phyloP scores from a whole-genome alignment of 2,888 invertebrate species.

The Bellardia pandia region DNA sequence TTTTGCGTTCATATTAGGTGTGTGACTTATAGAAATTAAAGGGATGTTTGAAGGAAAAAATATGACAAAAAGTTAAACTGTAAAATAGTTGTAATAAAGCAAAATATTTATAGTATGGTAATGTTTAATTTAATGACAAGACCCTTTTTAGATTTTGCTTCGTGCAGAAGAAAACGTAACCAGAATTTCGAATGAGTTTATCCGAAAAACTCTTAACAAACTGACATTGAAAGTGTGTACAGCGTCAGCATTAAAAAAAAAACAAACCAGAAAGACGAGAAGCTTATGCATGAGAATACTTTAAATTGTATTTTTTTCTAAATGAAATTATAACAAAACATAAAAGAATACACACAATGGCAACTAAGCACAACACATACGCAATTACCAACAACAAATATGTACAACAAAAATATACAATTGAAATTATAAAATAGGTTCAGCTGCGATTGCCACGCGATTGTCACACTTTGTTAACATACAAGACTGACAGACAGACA shows the following conservation, averaged over 20 bases:
- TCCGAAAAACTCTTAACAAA: conserved; percentile 28
- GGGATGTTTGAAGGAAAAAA: conserved; percentile 35
- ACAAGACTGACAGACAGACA: conserved; percentile 3
- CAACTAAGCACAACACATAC: not conserved
- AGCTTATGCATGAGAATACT: conserved; percentile 21
- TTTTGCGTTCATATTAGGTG: not conserved
- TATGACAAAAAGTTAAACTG: conserved; percentile 39
- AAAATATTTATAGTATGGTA: conserved; percentile 65
- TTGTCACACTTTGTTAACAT: conserved; percentile 75
- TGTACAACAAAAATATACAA: conserved; percentile 36
- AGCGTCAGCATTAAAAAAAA: not conserved
- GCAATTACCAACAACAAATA: not conserved
- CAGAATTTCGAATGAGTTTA: conserved; percentile 63
- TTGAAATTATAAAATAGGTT: conserved; percentile 57
- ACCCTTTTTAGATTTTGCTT: conserved; percentile 19
- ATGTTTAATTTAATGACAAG: conserved; percentile 52
- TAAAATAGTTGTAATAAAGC: conserved; percentile 59
- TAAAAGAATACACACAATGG: not conserved
- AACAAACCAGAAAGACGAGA: not conserved
- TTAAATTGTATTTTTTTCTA: conserved; percentile 35
- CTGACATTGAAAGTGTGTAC: conserved; percentile 37
- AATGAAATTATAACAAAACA: conserved; percentile 47
- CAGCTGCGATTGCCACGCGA: conserved; percentile 76
- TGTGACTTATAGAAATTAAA: not conserved
- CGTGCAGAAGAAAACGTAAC: conserved; percentile 31